These are phyloP conservation scores for Anguilla anguilla DNA, from an alignment of 2,797 vertebrate species.

Conservation along the genomic window DNA sequence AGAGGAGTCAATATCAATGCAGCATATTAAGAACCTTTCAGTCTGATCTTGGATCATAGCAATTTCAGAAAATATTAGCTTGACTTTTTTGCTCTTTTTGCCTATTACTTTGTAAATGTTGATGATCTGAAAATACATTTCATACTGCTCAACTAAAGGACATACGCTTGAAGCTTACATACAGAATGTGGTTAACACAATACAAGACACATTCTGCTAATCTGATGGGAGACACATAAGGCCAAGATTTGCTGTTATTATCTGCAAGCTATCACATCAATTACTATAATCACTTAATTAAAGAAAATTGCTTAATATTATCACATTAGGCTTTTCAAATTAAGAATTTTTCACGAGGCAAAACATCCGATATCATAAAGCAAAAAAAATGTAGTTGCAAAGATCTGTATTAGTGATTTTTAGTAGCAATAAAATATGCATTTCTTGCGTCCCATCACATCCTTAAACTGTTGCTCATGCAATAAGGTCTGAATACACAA, in stretches of 20 bases:
- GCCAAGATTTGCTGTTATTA: background rate
- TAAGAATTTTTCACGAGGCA: no score
- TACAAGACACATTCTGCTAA: slow-evolving; percentile 30
- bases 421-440: background rate
- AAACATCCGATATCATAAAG: background rate
- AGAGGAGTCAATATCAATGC: slow-evolving; percentile 52
- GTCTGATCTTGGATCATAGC: slow-evolving; percentile 25
- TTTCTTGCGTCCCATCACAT: background rate
- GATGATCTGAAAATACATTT: slow-evolving; percentile 47
- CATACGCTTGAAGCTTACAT: slow-evolving; percentile 7
- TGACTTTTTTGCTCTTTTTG: background rate
- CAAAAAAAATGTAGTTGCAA: background rate
- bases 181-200: slow-evolving; percentile 40
- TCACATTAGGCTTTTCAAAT: background rate
- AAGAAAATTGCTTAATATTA: background rate
- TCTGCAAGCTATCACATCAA: background rate
- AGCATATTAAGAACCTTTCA: slow-evolving; percentile 52
- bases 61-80: slow-evolving; percentile 35
- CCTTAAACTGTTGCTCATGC: background rate
- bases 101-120: slow-evolving; percentile 13
- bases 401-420: background rate
- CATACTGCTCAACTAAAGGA: slow-evolving; percentile 18
- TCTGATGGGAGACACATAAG: background rate
- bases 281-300: background rate
- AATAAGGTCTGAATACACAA: background rate